A percentile compares a stretch with the other conserved stretches of the same genome.
These are phyloP conservation scores for Brachyptera risi DNA, from an alignment of 2,888 invertebrate genomes.

Conservation along the genomic window DNA sequence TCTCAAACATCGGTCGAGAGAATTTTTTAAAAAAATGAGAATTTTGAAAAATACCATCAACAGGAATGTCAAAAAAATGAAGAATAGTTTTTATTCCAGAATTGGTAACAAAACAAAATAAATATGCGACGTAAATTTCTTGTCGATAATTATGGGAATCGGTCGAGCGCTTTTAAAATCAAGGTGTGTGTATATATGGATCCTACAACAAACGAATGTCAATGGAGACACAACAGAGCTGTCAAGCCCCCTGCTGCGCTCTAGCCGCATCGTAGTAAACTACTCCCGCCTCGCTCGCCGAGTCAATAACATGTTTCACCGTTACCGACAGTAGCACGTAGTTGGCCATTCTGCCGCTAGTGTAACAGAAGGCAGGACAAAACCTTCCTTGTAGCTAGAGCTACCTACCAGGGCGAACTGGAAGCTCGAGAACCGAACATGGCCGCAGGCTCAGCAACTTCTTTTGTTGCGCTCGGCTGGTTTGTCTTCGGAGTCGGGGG, in stretches of 20 bases:
- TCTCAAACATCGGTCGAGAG: too few relatives aligned
- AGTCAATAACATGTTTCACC: neutral
- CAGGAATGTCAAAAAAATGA: too few relatives aligned
- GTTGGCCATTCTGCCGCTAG: neutral
- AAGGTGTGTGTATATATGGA: too few relatives aligned
- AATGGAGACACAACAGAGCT: too few relatives aligned
- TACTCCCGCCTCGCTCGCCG: neutral
- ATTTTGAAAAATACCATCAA: too few relatives aligned
- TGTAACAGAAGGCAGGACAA: neutral
- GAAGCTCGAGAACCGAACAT: neutral
- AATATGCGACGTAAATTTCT: too few relatives aligned
- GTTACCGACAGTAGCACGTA: constrained; percentile 7
- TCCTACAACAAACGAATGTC: too few relatives aligned
- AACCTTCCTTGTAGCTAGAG: neutral
- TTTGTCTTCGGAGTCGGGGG: constrained; percentile 1
- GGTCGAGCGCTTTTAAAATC: too few relatives aligned
- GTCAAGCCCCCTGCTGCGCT: neutral
- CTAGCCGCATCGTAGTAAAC: neutral
- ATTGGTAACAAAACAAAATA: too few relatives aligned
- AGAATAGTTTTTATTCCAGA: too few relatives aligned
- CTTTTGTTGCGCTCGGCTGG: neutral
- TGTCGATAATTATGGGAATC: too few relatives aligned
- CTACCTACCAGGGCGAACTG: neutral
- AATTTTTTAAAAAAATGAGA: too few relatives aligned
- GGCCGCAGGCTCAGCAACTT: neutral